phyloP scores from a whole-genome alignment of 2,113 vertebrate species.

The Neopipo cinnamomea region DNA sequence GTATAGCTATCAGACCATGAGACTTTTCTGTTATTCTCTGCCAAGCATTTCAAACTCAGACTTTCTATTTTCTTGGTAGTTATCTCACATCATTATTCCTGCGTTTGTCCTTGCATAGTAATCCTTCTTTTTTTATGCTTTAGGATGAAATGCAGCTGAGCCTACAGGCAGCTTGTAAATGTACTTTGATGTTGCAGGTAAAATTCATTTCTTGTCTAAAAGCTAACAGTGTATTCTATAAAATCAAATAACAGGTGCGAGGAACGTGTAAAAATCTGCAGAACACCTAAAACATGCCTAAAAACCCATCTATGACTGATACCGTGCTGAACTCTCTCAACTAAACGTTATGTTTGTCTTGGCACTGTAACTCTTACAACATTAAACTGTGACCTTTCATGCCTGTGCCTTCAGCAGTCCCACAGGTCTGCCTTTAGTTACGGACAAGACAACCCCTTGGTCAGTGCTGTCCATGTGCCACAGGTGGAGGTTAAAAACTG shows the following conservation, averaged over 20 bases:
- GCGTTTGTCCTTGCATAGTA: not conserved
- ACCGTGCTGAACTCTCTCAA: not conserved
- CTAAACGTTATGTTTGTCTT: not conserved
- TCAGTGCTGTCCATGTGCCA: not conserved
- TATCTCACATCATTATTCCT: not conserved
- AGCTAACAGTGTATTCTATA: not conserved
- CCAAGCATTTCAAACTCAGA: not conserved
- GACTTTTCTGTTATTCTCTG: not conserved
- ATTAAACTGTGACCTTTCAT: not conserved
- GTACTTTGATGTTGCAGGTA: not conserved
- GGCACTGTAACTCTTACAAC: not conserved
- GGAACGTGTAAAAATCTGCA: not conserved
- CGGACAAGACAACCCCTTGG: accelerated
- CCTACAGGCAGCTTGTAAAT: not conserved
- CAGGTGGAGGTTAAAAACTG: not conserved
- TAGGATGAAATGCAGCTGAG: not conserved
- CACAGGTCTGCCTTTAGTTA: not conserved
- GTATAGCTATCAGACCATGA: not conserved
- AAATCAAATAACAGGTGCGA: not conserved
- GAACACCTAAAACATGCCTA: not conserved
- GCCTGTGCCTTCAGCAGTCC: not conserved
- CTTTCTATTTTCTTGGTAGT: not conserved
- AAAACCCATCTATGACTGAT: not conserved
- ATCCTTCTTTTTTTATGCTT: not conserved
- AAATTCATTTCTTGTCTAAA: not conserved